These are phyloP conservation scores for Chloroceryle aenea DNA, from an alignment of 2,113 vertebrate genomes.

Conservation along the genomic window DNA sequence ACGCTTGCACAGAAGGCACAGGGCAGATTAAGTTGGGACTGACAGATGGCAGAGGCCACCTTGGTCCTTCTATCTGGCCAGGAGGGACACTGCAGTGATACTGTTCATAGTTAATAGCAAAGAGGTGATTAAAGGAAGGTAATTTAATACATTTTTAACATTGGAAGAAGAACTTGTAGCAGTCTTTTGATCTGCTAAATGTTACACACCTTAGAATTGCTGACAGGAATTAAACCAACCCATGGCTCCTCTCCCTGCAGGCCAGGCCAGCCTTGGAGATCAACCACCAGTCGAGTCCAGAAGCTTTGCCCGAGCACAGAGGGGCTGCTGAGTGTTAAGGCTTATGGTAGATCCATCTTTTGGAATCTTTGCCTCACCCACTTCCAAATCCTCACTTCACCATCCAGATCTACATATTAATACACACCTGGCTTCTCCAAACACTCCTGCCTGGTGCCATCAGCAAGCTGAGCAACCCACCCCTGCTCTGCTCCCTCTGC, in stretches of 20 bases:
- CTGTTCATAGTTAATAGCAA: neutral
- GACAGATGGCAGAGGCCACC: conserved; percentile 42
- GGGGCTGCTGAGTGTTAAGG: rapidly evolving
- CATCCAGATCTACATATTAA: neutral
- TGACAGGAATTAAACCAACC: neutral
- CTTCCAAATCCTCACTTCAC: neutral
- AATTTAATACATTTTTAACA: neutral
- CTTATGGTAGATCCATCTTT: rapidly evolving
- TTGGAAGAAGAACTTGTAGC: neutral
- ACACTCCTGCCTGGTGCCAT: rapidly evolving
- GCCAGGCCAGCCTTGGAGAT: neutral
- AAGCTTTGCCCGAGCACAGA: neutral
- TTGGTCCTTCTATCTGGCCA: rapidly evolving
- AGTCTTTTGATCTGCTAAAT: neutral
- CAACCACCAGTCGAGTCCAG: no score
- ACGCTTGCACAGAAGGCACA: neutral
- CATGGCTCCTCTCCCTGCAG: no score
- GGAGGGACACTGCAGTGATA: neutral
- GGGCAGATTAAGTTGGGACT: neutral
- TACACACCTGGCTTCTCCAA: neutral
- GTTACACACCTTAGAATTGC: rapidly evolving
- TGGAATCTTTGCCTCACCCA: neutral
- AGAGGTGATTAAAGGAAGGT: neutral
- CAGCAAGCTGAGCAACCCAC: neutral
- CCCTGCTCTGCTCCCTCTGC: neutral